Percentiles rank a stretch among this genome's conserved stretches.
Conservation (phyloP, 2,797 vertebrate species). For the Meda fulgida region DNA sequence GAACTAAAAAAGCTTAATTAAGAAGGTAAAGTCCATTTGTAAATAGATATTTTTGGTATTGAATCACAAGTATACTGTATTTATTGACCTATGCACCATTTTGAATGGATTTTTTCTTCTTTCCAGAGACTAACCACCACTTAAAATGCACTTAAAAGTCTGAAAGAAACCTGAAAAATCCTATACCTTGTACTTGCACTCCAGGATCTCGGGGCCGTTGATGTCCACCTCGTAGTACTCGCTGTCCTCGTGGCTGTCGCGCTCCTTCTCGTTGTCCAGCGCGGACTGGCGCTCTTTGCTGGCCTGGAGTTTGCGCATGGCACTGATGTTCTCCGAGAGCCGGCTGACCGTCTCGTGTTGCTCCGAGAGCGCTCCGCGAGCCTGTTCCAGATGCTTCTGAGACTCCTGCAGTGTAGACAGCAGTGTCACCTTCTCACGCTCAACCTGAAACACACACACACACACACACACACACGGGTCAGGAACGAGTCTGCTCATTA, state of each 20-base stretch:
- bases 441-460: conserved; percentile 78
- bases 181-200: conserved; percentile 87
- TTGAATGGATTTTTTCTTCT: neutral
- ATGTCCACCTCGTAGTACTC: conserved; percentile 99
- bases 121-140: too few relatives aligned
- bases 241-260: conserved; percentile 91
- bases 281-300: conserved; percentile 93
- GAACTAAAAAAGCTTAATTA: too few relatives aligned
- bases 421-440: conserved; percentile 90
- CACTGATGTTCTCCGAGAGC: conserved; percentile 90
- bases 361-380: conserved; percentile 86
- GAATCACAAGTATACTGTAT: neutral
- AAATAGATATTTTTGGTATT: neutral
- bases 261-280: conserved; percentile 91
- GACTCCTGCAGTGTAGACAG: conserved; percentile 90
- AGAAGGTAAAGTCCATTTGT: neutral
- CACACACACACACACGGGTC: neutral
- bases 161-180: too few relatives aligned
- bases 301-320: conserved; percentile 93
- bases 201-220: conserved; percentile 94
- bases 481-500: neutral
- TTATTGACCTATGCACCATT: neutral
- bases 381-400: conserved; percentile 93
- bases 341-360: conserved; percentile 90
- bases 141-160: too few relatives aligned